phyloP scores from a whole-genome alignment of 2,113 vertebrate genomes.

The Chinchilla lanigera region DNA sequence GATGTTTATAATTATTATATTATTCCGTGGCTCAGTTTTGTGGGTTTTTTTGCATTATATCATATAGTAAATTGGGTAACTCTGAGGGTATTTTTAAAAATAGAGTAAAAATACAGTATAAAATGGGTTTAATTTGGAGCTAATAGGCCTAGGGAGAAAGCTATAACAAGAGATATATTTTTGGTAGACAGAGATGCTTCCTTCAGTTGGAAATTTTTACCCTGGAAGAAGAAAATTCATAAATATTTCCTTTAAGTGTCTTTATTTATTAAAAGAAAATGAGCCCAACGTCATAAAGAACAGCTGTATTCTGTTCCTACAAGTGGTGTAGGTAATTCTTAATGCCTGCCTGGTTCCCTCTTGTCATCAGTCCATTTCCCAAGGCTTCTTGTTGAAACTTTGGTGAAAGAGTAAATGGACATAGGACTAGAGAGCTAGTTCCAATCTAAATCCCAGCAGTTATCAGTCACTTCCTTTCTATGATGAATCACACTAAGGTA shows the following conservation, averaged over 20 bases:
- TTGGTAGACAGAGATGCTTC: neutral
- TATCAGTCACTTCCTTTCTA: neutral
- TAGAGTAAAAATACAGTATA: neutral
- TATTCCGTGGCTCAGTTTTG: neutral
- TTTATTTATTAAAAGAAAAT: neutral
- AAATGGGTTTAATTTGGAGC: neutral
- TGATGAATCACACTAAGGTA: neutral
- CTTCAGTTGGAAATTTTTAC: neutral
- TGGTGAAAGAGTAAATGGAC: neutral
- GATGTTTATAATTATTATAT: neutral
- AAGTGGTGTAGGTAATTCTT: neutral
- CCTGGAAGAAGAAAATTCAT: neutral
- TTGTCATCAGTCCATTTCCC: neutral
- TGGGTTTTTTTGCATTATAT: neutral
- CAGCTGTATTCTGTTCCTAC: neutral
- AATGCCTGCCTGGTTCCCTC: neutral
- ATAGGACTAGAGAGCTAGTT: neutral
- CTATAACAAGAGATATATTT: neutral
- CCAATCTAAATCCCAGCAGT: neutral
- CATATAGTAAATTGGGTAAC: neutral
- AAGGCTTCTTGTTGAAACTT: neutral
- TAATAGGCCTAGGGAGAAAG: neutral
- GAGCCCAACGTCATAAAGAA: neutral
- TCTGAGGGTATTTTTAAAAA: neutral
- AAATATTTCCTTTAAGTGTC: neutral